phyloP scores from a whole-genome alignment of 92 coral and sea anemone genomes.

The Actinostola sp. region DNA sequence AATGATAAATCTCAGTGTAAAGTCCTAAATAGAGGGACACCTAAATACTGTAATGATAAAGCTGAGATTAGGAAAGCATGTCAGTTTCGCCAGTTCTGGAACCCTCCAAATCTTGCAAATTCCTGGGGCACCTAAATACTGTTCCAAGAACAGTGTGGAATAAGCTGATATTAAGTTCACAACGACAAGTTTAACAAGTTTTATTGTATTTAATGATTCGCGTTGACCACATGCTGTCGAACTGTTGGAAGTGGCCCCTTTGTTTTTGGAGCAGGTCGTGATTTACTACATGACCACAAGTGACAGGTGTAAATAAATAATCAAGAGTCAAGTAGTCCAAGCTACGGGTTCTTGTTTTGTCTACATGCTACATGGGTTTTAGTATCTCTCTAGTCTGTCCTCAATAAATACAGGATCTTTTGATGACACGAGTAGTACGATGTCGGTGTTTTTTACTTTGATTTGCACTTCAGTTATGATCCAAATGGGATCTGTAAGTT shows the following conservation, averaged over 20 bases:
- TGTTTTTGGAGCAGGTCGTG: slow-evolving; percentile 3
- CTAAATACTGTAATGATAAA: no score
- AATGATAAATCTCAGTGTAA: no score
- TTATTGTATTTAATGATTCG: neutral
- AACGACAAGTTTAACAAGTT: neutral
- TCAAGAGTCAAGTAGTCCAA: neutral
- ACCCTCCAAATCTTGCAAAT: no score
- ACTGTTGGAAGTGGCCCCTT: neutral
- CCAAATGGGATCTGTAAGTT: no score
- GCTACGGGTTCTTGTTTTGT: neutral
- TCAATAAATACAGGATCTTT: neutral
- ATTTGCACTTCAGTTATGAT: neutral
- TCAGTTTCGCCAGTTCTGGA: no score
- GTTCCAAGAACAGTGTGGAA: no score
- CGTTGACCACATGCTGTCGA: neutral
- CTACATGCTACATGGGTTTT: no score
- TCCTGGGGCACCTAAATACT: no score
- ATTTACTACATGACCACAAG: neutral
- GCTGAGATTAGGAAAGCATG: no score
- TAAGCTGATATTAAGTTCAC: no score
- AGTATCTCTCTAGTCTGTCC: no score
- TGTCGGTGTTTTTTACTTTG: neutral
- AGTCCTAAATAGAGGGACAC: no score
- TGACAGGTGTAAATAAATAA: neutral
- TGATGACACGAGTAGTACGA: neutral